phyloP scores from a whole-genome alignment of 2,888 invertebrate species.

The Amiota minor region DNA sequence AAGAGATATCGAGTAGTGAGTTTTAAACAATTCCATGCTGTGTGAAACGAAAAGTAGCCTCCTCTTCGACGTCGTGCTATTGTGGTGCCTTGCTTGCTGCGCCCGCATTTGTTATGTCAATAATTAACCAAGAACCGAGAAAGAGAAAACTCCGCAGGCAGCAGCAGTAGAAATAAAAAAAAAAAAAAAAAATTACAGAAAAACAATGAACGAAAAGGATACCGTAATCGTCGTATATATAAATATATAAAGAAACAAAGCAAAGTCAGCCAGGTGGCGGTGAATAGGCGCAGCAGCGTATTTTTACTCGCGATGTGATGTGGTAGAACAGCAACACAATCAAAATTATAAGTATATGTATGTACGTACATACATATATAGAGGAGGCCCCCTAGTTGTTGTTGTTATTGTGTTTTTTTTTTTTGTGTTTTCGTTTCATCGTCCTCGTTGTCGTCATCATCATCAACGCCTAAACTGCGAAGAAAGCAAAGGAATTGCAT shows the following conservation, averaged over 20 bases:
- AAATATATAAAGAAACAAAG: neutral
- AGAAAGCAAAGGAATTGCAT: conserved; percentile 13
- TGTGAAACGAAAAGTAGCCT: too few species aligned
- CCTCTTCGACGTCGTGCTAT: neutral
- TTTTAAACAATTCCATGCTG: too few species aligned
- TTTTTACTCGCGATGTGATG: too few species aligned
- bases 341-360: too few species aligned
- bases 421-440: neutral
- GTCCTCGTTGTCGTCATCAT: conserved; percentile 1
- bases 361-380: neutral
- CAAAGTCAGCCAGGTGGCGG: neutral
- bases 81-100: conserved; percentile 27
- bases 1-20: too few species aligned
- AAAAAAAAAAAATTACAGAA: neutral
- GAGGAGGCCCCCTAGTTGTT: neutral
- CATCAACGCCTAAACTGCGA: conserved; percentile 11
- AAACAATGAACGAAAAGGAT: neutral
- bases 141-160: conserved; percentile 1
- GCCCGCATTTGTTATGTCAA: conserved; percentile 61
- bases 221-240: neutral
- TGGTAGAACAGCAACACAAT: too few species aligned
- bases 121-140: conserved; percentile 50
- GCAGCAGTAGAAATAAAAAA: conserved; percentile 41
- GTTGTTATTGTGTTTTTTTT: neutral
- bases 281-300: neutral